Conservation (phyloP, 2,113 vertebrate genomes). For the Helogale parvula region DNA sequence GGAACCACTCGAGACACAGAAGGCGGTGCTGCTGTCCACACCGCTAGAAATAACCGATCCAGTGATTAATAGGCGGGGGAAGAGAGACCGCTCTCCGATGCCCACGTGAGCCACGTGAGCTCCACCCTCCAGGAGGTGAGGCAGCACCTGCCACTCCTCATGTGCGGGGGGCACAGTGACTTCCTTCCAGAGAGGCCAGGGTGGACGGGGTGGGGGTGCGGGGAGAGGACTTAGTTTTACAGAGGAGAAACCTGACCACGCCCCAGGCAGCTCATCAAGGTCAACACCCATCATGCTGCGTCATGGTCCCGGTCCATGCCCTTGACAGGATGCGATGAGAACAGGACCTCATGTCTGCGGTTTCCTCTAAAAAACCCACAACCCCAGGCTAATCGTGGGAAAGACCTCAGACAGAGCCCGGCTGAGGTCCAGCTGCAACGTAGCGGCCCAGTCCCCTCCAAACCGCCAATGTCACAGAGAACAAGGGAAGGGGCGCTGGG, state of each 20-base stretch:
- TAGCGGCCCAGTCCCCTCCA: not conserved
- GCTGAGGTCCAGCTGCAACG: not conserved
- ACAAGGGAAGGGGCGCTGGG: not conserved
- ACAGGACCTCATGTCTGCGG: not conserved
- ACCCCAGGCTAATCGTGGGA: not conserved
- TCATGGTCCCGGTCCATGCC: too few relatives aligned
- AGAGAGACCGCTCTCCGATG: not conserved
- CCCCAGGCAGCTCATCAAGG: not conserved
- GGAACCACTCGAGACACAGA: not conserved
- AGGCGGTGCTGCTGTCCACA: not conserved
- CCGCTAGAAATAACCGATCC: too few relatives aligned
- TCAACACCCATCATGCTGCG: not conserved
- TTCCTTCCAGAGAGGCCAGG: not conserved
- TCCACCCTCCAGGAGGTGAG: not conserved
- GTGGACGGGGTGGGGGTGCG: too few relatives aligned
- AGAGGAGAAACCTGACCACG: not conserved
- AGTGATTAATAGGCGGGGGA: not conserved
- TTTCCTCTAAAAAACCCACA: not conserved
- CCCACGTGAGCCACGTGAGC: too few relatives aligned
- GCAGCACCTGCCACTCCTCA: too few relatives aligned
- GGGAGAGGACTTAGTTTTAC: not conserved
- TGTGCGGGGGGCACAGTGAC: not conserved
- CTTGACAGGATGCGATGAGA: not conserved
- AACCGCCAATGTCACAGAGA: not conserved
- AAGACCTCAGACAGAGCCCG: not conserved